phyloP scores from a whole-genome alignment of 2,113 vertebrate genomes.

The Anoura caudifer region DNA sequence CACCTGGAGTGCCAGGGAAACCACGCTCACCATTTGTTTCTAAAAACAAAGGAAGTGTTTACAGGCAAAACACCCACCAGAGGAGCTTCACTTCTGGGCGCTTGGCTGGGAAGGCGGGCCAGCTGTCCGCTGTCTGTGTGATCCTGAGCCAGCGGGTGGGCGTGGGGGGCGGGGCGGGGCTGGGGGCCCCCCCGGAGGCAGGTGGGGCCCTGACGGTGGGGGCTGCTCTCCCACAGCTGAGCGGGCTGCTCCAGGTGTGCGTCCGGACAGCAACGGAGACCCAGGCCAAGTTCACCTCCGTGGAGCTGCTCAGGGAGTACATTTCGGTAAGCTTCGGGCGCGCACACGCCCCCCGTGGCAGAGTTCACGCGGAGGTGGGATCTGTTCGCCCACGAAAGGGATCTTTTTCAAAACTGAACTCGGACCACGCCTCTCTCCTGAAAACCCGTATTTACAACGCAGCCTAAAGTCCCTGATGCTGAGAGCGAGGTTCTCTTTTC shows the following conservation, averaged over 20 bases:
- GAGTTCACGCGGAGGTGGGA: not conserved
- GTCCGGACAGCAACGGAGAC: conserved; percentile 80
- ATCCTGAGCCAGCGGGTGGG: not conserved
- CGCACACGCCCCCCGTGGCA: not conserved
- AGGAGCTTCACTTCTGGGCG: not conserved
- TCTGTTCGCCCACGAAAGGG: not conserved
- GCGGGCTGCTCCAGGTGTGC: conserved; percentile 83
- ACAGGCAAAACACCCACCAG: not conserved
- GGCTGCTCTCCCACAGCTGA: conserved; percentile 73
- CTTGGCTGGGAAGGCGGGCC: not conserved
- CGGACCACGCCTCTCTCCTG: not conserved
- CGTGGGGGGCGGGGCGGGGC: too few species aligned
- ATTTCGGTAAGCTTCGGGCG: conserved; percentile 70
- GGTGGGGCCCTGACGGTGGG: not conserved
- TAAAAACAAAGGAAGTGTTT: conserved; percentile 58
- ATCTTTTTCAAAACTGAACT: not conserved
- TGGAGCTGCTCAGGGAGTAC: conserved; percentile 84
- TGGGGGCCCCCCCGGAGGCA: not conserved
- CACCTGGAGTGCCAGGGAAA: conserved; percentile 38
- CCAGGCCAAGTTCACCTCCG: conserved; percentile 85
- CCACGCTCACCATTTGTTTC: conserved; percentile 45
- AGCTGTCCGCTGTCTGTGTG: fast-evolving
- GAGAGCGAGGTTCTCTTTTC: not conserved
- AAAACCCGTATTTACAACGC: not conserved
- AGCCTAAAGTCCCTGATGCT: not conserved